A percentile compares a stretch with the other conserved stretches of the same genome.
phyloP scores from a whole-genome alignment of 2,888 invertebrate genomes.

The Alitta virens region DNA sequence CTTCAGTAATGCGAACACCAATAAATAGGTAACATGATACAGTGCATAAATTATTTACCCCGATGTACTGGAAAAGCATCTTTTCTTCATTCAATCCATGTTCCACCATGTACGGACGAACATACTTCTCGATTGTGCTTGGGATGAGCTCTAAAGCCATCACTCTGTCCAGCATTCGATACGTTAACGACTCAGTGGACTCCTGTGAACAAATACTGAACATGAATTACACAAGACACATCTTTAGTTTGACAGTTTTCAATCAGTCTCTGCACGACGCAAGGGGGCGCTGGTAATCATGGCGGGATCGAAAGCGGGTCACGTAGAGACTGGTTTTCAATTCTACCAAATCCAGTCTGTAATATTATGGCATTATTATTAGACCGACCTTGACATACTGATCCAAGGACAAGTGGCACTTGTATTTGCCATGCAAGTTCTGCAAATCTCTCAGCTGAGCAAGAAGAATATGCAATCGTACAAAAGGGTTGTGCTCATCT shows the following conservation, averaged over 20 bases:
- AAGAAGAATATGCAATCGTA: slow-evolving; percentile 31
- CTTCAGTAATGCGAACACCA: too few species aligned
- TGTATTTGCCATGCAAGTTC: slow-evolving; percentile 40
- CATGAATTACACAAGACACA: too few species aligned
- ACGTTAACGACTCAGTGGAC: slow-evolving; percentile 46
- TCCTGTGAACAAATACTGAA: too few species aligned
- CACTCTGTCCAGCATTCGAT: slow-evolving; percentile 52
- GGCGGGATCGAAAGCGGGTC: too few species aligned
- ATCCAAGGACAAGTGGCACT: slow-evolving; percentile 37
- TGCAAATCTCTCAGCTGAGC: slow-evolving; percentile 37
- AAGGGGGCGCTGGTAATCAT: too few species aligned
- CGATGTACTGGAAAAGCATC: slow-evolving; percentile 48
- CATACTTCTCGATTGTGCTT: slow-evolving; percentile 38
- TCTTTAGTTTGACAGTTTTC: too few species aligned
- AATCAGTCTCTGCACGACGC: too few species aligned
- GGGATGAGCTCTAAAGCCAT: slow-evolving; percentile 46
- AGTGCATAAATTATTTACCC: slow-evolving; percentile 31
- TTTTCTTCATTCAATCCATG: slow-evolving; percentile 44
- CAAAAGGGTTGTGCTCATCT: slow-evolving; percentile 6
- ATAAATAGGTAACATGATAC: too few species aligned
- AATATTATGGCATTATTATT: too few species aligned
- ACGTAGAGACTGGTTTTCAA: too few species aligned
- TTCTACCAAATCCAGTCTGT: too few species aligned
- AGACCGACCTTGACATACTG: slow-evolving; percentile 41
- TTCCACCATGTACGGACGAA: slow-evolving; percentile 49